Conservation (phyloP, 2,888 invertebrate species). For the Drosophila multiciliata region DNA sequence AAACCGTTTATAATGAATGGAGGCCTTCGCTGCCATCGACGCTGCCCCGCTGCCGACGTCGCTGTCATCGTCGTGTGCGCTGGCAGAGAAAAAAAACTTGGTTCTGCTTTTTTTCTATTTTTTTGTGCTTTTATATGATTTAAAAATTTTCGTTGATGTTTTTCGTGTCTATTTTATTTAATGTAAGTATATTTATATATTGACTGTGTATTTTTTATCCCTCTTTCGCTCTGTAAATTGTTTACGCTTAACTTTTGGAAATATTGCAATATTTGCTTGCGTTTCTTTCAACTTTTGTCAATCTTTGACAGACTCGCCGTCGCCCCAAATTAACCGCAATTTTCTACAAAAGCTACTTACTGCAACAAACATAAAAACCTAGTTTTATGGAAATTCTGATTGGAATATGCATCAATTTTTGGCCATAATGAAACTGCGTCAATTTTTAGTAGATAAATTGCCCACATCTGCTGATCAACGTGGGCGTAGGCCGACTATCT, state of each 20-base stretch:
- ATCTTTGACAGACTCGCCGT: slow-evolving; percentile 60
- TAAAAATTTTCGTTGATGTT: slow-evolving; percentile 43
- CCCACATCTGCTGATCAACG: slow-evolving; percentile 44
- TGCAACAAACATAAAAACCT: slow-evolving; percentile 24
- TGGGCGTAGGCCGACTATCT: slow-evolving; percentile 49
- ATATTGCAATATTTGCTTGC: slow-evolving; percentile 24
- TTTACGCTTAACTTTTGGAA: slow-evolving; percentile 30
- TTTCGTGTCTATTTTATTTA: slow-evolving; percentile 50
- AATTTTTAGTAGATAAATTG: slow-evolving; percentile 47
- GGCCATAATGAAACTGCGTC: slow-evolving; percentile 58
- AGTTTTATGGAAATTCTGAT: slow-evolving; percentile 38
- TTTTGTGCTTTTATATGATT: slow-evolving; percentile 37
- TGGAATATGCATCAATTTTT: slow-evolving; percentile 32
- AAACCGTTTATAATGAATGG: slow-evolving; percentile 83
- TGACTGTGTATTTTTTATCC: slow-evolving; percentile 24
- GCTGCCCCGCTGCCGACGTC: slow-evolving; percentile 55
- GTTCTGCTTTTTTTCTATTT: slow-evolving; percentile 21
- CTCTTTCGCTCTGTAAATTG: slow-evolving; percentile 19
- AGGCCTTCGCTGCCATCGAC: slow-evolving; percentile 59
- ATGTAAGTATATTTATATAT: slow-evolving; percentile 22
- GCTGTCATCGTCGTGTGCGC: slow-evolving; percentile 49
- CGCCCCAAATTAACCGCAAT: slow-evolving; percentile 57
- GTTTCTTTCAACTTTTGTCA: slow-evolving; percentile 4
- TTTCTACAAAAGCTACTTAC: slow-evolving; percentile 31
- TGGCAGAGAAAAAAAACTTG: slow-evolving; percentile 50